A percentile compares a stretch with the other conserved stretches of the same genome.
Conservation (phyloP, 2,113 vertebrate species). For the Pollimyrus isidori region DNA sequence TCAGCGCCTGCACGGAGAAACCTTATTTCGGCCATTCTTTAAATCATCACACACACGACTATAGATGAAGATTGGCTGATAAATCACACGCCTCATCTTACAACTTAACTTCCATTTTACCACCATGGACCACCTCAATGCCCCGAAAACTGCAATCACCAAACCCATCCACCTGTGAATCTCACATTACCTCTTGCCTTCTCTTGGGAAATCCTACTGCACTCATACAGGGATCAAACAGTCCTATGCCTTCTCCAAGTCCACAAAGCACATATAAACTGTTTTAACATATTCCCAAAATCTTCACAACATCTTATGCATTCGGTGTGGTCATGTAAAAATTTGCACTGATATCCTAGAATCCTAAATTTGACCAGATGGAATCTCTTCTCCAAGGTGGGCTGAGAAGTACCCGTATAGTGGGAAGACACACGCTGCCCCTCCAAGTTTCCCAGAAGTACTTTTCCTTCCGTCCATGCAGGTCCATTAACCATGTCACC, state of each 20-base stretch:
- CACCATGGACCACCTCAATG: not conserved
- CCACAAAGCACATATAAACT: not conserved
- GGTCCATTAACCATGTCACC: not conserved
- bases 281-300: not conserved
- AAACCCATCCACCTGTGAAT: not conserved
- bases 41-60: not conserved
- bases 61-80: not conserved
- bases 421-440: too few species aligned
- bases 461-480: not conserved
- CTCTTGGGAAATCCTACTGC: not conserved
- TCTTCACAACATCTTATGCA: not conserved
- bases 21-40: not conserved
- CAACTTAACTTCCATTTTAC: not conserved
- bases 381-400: not conserved
- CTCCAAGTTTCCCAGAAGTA: not conserved
- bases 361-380: not conserved
- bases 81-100: not conserved
- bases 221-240: not conserved
- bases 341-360: not conserved
- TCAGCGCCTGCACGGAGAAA: not conserved
- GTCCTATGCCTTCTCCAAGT: not conserved
- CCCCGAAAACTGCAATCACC: not conserved
- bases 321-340: not conserved
- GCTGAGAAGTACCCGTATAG: not conserved
- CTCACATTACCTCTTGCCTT: not conserved